Conservation (phyloP, 2,888 invertebrate genomes). For the Clanis bilineata region DNA sequence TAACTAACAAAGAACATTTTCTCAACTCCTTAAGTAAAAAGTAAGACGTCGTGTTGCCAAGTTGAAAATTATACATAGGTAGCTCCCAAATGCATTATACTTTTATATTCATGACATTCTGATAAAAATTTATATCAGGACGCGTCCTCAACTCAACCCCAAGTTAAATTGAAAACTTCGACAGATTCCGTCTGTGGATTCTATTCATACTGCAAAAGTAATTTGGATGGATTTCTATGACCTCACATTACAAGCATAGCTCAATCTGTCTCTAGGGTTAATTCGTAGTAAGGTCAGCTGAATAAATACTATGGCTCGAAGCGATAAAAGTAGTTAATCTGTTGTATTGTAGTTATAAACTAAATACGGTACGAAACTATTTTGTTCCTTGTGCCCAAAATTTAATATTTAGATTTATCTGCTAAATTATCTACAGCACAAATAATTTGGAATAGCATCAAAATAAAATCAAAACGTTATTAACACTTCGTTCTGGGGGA, state of each 20-base stretch:
- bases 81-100: slow-evolving; percentile 3
- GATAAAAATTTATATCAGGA: slow-evolving; percentile 29
- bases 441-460: not conserved
- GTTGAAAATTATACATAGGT: slow-evolving; percentile 4
- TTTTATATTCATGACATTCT: slow-evolving; percentile 28
- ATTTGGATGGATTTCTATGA: slow-evolving; percentile 12
- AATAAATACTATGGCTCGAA: slow-evolving; percentile 9
- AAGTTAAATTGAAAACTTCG: slow-evolving; percentile 54
- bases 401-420: not conserved
- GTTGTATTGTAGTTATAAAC: slow-evolving; percentile 5
- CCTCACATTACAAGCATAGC: slow-evolving; percentile 14
- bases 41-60: not conserved
- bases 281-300: slow-evolving; percentile 1
- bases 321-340: not conserved
- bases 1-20: slow-evolving; percentile 1
- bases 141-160: slow-evolving; percentile 34
- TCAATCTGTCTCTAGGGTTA: slow-evolving; percentile 11
- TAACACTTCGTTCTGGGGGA: not conserved
- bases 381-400: not conserved
- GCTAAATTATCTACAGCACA: not conserved
- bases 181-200: slow-evolving; percentile 32
- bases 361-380: not conserved
- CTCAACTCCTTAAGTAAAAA: not conserved
- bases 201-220: slow-evolving; percentile 30
- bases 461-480: not conserved